Evolutionary conservation across 2,797 vertebrate species (phyloP).

Genomic region (Hapalemur alaotrensis): DNA sequence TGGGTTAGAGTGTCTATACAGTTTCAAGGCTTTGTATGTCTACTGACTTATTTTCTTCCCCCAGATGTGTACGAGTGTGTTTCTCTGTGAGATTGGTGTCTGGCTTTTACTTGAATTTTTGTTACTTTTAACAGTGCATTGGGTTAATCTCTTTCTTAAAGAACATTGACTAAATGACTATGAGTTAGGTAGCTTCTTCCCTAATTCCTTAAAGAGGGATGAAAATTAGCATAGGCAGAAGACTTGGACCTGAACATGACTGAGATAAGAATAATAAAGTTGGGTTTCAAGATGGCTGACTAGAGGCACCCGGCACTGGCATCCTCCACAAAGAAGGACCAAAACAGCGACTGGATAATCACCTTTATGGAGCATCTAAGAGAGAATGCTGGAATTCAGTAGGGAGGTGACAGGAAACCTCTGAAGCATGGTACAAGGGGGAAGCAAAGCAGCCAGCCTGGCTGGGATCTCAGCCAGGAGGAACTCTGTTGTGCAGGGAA

Average conservation of each 20-base stretch:
- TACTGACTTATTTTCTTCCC: not conserved
- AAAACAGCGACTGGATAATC: not conserved
- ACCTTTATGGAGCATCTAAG: not conserved
- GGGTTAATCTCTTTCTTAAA: conserved; percentile 43
- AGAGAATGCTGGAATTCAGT: not conserved
- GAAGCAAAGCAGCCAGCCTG: not conserved
- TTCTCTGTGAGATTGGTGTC: not conserved
- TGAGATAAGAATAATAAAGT: not conserved
- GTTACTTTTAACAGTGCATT: not conserved
- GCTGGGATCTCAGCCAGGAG: not conserved
- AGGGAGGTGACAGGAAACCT: not conserved
- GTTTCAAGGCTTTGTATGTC: not conserved
- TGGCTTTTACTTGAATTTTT: conserved; percentile 24
- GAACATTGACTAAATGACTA: conserved; percentile 7
- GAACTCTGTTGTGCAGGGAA: not conserved
- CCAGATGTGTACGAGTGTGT: not conserved
- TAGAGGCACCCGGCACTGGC: not conserved
- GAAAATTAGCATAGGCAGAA: not conserved
- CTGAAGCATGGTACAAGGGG: not conserved
- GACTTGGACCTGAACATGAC: not conserved
- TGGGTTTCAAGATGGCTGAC: not conserved
- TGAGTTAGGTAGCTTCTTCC: not conserved
- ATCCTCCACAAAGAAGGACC: not conserved
- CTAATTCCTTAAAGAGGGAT: not conserved
- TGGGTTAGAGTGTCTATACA: not conserved